Conservation (phyloP, 2,797 vertebrate species). For the Chiloscyllium punctatum region DNA sequence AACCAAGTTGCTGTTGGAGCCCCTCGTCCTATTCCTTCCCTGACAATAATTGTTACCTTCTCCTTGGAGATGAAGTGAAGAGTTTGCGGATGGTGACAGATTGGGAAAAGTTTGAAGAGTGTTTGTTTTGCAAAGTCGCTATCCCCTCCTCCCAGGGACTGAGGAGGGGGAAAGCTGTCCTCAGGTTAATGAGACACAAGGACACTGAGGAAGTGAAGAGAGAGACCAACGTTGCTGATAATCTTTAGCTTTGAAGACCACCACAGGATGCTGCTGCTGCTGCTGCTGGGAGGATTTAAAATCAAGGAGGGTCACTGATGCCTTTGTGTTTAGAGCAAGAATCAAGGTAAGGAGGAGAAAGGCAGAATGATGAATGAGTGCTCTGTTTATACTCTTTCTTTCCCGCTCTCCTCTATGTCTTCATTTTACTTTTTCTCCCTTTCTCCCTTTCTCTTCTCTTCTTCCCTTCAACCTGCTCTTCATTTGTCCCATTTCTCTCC, state of each 20-base stretch:
- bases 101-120: constrained; percentile 5
- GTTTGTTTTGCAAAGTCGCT: not conserved
- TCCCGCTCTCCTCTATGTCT: too few relatives aligned
- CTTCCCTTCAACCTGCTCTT: too few relatives aligned
- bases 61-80: not conserved
- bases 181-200: not conserved
- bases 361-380: not conserved
- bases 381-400: not conserved
- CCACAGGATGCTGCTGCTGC: not conserved
- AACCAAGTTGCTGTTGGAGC: not conserved
- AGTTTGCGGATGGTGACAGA: not conserved
- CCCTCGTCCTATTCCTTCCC: not conserved
- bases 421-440: not conserved
- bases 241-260: not conserved
- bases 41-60: not conserved
- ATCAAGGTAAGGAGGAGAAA: not conserved
- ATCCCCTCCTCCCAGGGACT: not conserved
- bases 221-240: not conserved
- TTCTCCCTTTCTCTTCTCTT: not conserved
- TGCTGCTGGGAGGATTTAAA: not conserved
- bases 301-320: not conserved
- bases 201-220: not conserved
- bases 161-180: not conserved
- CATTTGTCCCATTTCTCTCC: not conserved
- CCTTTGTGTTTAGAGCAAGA: not conserved